These are phyloP conservation scores for Drosophila kambysellisi DNA, from an alignment of 2,888 invertebrate genomes.

Conservation along the genomic window DNA sequence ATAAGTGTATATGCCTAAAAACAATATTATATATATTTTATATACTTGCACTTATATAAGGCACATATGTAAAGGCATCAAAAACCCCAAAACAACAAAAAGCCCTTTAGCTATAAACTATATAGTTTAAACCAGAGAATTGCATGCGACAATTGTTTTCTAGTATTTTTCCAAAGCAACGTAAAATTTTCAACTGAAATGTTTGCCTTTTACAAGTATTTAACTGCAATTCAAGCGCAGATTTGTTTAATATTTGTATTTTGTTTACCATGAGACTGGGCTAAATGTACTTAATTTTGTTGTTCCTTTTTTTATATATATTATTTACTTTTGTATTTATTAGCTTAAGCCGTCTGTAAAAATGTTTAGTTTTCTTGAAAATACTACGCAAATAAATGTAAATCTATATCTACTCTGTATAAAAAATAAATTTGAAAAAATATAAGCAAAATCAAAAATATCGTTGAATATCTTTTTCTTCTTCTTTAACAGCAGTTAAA, in stretches of 20 bases:
- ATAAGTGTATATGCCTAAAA: constrained; percentile 54
- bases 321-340: constrained; percentile 15
- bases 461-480: background rate
- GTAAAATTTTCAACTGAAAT: background rate
- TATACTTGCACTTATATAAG: constrained; percentile 70
- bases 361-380: constrained; percentile 22
- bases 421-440: constrained; percentile 36
- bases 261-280: constrained; percentile 43
- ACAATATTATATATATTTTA: constrained; percentile 66
- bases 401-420: constrained; percentile 38
- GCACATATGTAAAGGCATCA: constrained; percentile 52
- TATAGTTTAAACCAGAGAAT: constrained; percentile 41
- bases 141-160: constrained; percentile 41
- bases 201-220: constrained; percentile 1
- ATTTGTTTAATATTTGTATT: constrained; percentile 16
- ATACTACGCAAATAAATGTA: constrained; percentile 31
- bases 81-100: constrained; percentile 26
- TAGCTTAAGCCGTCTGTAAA: constrained; percentile 43
- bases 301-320: constrained; percentile 4
- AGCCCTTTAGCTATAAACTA: constrained; percentile 24
- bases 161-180: constrained; percentile 33
- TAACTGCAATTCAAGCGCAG: background rate
- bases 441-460: constrained; percentile 12
- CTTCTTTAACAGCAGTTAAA: background rate
- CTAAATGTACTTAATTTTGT: constrained; percentile 48